Evolutionary conservation across 1,140 invertebrate genomes (phyloP).

Genomic region (Caenorhabditis latens): DNA sequence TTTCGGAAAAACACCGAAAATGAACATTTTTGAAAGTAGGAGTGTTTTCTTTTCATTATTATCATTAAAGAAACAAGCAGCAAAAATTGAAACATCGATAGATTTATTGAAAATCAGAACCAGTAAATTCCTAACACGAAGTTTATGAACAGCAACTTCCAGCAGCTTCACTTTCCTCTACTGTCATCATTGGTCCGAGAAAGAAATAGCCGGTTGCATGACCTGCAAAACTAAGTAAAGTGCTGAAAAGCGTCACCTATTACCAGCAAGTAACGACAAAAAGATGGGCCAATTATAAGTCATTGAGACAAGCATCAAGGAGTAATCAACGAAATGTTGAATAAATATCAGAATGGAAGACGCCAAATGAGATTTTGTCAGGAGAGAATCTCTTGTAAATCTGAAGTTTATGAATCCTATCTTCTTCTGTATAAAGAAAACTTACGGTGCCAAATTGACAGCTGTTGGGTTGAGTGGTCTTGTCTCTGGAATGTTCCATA

Average conservation of each 20-base stretch:
- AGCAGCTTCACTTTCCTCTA: constrained; percentile 48
- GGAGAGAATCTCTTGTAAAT: constrained; percentile 1
- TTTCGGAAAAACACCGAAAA: no score
- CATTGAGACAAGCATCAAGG: constrained; percentile 23
- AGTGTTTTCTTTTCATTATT: no score
- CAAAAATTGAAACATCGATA: neutral
- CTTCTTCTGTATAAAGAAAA: no score
- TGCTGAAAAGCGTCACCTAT: no score
- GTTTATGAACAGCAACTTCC: constrained; percentile 41
- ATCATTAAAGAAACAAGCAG: no score
- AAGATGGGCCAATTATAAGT: constrained; percentile 44
- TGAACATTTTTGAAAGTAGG: no score
- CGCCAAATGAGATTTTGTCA: neutral
- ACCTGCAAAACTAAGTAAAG: neutral
- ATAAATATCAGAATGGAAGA: constrained; percentile 23
- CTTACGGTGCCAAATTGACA: constrained; percentile 9
- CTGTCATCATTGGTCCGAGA: constrained; percentile 38
- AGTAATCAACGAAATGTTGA: constrained; percentile 38
- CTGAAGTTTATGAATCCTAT: neutral
- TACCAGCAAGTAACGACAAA: constrained; percentile 7
- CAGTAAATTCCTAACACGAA: neutral
- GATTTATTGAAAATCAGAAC: neutral
- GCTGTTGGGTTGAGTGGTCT: neutral
- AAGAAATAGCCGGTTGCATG: constrained; percentile 29
- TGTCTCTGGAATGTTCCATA: constrained; percentile 43